These are phyloP conservation scores for Bombylius discolor DNA, from an alignment of 2,888 invertebrate genomes.

Conservation along the genomic window DNA sequence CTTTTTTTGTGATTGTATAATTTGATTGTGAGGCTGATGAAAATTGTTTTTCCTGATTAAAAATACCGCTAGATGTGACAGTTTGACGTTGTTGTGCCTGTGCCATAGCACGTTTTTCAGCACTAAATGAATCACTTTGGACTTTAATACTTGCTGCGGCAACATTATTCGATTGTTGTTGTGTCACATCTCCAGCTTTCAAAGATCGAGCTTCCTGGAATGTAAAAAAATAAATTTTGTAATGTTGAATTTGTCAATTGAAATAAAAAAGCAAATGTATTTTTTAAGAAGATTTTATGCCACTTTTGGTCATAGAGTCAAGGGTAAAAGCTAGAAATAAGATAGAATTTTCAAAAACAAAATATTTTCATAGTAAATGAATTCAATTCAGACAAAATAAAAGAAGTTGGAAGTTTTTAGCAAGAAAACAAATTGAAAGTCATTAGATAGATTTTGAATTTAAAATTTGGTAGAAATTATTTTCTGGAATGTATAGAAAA, in stretches of 20 bases:
- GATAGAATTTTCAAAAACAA: too few species aligned
- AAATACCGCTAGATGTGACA: constrained; percentile 64
- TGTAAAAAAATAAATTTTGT: not conserved
- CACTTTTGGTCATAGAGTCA: too few species aligned
- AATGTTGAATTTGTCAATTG: not conserved
- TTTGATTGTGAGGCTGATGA: constrained; percentile 64
- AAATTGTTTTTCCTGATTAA: constrained; percentile 61
- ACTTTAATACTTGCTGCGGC: constrained; percentile 72
- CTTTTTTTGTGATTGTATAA: constrained; percentile 63
- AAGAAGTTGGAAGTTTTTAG: too few species aligned
- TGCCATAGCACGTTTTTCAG: constrained; percentile 62
- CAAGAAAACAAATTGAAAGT: too few species aligned
- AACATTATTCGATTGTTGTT: constrained; percentile 76
- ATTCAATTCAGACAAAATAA: too few species aligned
- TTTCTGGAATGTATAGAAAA: too few species aligned
- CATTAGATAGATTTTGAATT: too few species aligned
- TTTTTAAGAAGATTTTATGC: too few species aligned
- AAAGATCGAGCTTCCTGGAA: constrained; percentile 70
- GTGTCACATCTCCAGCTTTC: constrained; percentile 70
- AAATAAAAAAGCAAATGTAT: too few species aligned
- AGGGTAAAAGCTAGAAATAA: too few species aligned
- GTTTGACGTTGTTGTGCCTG: constrained; percentile 61
- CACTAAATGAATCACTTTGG: constrained; percentile 73
- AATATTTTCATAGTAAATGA: too few species aligned
- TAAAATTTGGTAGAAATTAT: too few species aligned